Conservation (phyloP, 2,113 vertebrate genomes). For the Clupea harengus region DNA sequence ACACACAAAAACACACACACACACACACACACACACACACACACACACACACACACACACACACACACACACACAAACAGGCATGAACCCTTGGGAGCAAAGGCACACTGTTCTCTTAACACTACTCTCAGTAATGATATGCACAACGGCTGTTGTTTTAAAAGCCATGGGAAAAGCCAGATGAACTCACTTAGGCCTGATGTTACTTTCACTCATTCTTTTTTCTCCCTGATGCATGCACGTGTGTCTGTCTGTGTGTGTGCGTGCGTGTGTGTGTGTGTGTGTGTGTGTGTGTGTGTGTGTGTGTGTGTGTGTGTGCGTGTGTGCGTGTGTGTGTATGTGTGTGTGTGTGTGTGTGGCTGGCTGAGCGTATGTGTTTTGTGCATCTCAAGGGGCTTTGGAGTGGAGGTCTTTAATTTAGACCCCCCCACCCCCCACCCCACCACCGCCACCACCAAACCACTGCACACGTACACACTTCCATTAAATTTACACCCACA, state of each 20-base stretch:
- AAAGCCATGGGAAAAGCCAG: constrained; percentile 6
- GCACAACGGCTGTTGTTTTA: constrained; percentile 18
- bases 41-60: constrained; percentile 7
- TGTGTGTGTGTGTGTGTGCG: neutral
- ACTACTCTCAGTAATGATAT: constrained; percentile 18
- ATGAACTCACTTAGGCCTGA: constrained; percentile 11
- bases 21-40: neutral
- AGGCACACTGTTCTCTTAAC: neutral
- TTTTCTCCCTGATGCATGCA: neutral
- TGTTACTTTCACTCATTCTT: constrained; percentile 14
- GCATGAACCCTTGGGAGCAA: neutral
- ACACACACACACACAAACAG: neutral
- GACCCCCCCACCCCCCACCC: neutral
- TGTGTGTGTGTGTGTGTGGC: neutral
- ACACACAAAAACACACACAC: neutral
- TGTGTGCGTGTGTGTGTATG: neutral
- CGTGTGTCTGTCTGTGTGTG: neutral
- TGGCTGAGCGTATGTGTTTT: neutral
- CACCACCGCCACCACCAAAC: neutral
- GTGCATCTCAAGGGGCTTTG: neutral
- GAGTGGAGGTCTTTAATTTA: constrained; percentile 10
- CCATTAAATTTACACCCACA: neutral
- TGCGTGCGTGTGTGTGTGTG: neutral
- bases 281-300: neutral
- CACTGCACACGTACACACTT: neutral